Base-by-base conservation (phyloP, 2,888 invertebrate genomes). In the Cheilosia urbana region DNA sequence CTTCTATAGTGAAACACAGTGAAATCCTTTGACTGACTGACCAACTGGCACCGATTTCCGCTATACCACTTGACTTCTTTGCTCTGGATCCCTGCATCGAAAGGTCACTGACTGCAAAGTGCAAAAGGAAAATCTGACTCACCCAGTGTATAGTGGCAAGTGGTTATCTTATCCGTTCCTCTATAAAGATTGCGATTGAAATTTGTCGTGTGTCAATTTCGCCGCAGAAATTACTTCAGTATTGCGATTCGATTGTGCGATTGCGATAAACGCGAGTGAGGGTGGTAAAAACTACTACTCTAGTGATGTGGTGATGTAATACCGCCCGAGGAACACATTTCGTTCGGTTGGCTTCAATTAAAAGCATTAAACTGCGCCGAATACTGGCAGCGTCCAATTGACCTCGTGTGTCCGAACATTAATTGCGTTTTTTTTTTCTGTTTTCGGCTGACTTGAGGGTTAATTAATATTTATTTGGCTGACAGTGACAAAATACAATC, bases 51-150 rank as follows among this genome's bases (percentile, higher is more conserved):
- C 66, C 58, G 45, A n/a, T 17, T 27, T 13, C 37, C 13, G 13
- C 11, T 34, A 60, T 21, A 57, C n/a, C 57, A 27, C 49, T 60
- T 53, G 60, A 47, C 60, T 68, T 60, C 58, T 58, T 34, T 19
- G 53, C 27, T 53, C 62, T 78, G 55, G 62, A 77, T 37, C 69
- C 69, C 45, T 57, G 55, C 27, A 47, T 30, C 51, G 30, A 75
- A 75, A 80, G 84, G 75, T 80, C 84, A 84, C 75, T 84, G 80
- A 84, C 84, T 84, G 34, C 24, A 40, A 51, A 75, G 60, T 72
- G 71, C 60, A 72, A 42, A 2, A 55, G 30, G n/a, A 34, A 34
- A 49, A 47, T 47, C 69, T 49, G 49, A 51, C n/a, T 63, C 63
- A 73, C 30, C 27, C 24, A 24, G 53, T 21, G 63, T 24, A 13